A percentile compares a stretch with the other conserved stretches of the same genome.
Evolutionary conservation across 2,113 vertebrate species (phyloP).

Genomic region (Gnathonemus longibarbis): DNA sequence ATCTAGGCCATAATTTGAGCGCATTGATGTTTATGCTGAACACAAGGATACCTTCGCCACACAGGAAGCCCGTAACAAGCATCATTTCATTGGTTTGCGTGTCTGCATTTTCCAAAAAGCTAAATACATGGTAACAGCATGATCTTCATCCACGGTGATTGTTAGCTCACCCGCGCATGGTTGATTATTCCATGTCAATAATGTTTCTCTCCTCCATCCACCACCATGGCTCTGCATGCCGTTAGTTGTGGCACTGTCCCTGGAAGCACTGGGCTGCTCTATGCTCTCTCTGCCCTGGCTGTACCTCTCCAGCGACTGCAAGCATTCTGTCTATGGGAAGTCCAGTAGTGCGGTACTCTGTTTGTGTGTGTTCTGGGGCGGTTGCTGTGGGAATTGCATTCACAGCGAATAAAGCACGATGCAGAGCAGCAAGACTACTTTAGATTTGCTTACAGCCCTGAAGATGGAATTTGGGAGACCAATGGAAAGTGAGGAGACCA

Average conservation of each 20-base stretch:
- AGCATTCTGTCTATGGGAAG: slow-evolving; percentile 44
- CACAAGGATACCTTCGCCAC: neutral
- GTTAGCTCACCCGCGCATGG: neutral
- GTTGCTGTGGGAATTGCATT: slow-evolving; percentile 40
- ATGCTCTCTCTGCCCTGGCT: slow-evolving; percentile 45
- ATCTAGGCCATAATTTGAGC: neutral
- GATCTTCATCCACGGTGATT: neutral
- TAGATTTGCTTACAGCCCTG: slow-evolving; percentile 95
- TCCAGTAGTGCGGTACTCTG: slow-evolving; percentile 59
- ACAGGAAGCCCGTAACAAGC: neutral
- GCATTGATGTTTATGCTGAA: neutral
- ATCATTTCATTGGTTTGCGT: neutral
- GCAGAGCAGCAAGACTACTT: slow-evolving; percentile 74
- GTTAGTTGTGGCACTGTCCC: slow-evolving; percentile 52
- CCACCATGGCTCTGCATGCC: slow-evolving; percentile 50
- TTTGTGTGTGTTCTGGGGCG: slow-evolving; percentile 49
- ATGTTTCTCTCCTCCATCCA: slow-evolving; percentile 30
- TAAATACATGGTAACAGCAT: slow-evolving; percentile 2
- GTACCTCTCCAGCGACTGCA: slow-evolving; percentile 51
- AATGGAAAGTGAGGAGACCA: slow-evolving; percentile 50
- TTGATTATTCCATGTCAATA: neutral
- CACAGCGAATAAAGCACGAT: slow-evolving; percentile 22
- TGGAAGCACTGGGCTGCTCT: slow-evolving; percentile 55
- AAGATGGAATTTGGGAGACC: slow-evolving; percentile 89
- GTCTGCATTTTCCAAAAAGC: neutral